These are phyloP conservation scores for Hirtodrosophila trivittata DNA, from an alignment of 2,888 invertebrate species.

Conservation along the genomic window DNA sequence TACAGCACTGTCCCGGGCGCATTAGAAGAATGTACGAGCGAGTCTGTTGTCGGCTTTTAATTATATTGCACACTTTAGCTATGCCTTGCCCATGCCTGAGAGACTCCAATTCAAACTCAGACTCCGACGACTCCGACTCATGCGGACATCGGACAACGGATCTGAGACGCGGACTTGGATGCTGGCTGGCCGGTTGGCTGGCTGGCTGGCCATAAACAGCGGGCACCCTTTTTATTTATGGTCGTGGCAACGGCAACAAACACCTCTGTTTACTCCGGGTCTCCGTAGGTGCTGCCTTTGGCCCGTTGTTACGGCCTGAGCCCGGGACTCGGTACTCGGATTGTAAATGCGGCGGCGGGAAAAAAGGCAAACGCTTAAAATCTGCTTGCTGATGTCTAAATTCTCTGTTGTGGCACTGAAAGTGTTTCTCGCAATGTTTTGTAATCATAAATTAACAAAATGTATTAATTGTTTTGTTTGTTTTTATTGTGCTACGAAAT, in stretches of 20 bases:
- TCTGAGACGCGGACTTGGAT: slow-evolving; percentile 27
- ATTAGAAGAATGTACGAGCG: slow-evolving; percentile 69
- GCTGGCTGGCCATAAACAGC: slow-evolving; percentile 72
- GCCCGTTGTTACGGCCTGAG: slow-evolving; percentile 26
- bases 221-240: slow-evolving; percentile 80
- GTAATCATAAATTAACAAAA: slow-evolving; percentile 82
- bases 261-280: slow-evolving; percentile 72
- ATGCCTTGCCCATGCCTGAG: slow-evolving; percentile 55
- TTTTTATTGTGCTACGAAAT: slow-evolving; percentile 69
- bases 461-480: slow-evolving; percentile 81
- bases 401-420: slow-evolving; percentile 63
- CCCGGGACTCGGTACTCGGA: slow-evolving; percentile 32
- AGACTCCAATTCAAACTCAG: slow-evolving; percentile 36
- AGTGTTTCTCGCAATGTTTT: slow-evolving; percentile 78
- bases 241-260: slow-evolving; percentile 71
- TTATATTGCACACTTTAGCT: slow-evolving; percentile 82
- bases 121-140: slow-evolving; percentile 26
- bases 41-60: slow-evolving; percentile 82
- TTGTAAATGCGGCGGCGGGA: slow-evolving; percentile 42
- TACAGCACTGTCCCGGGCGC: slow-evolving; percentile 67
- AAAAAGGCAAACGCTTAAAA: slow-evolving; percentile 45
- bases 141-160: neutral
- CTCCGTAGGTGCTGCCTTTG: slow-evolving; percentile 6
- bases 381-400: slow-evolving; percentile 74
- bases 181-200: slow-evolving; percentile 32